Conservation (phyloP, 2,797 vertebrate species). For the Mareca strepera region DNA sequence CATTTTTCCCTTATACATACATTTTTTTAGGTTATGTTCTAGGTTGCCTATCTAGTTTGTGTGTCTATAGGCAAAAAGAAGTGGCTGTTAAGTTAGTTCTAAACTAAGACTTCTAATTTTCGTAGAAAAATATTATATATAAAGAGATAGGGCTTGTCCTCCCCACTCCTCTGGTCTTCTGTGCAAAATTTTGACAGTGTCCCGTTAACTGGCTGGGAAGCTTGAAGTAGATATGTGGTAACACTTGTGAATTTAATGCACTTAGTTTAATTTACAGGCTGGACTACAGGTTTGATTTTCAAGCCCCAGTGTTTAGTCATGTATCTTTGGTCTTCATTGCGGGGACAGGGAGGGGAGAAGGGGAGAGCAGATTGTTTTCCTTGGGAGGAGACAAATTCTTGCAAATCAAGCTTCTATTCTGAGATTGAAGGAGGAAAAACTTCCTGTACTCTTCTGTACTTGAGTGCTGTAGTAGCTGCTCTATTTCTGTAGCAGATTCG, state of each 20-base stretch:
- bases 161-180: not conserved
- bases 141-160: not conserved
- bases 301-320: not conserved
- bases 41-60: not conserved
- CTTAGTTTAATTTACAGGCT: not conserved
- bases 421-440: not conserved
- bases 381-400: not conserved
- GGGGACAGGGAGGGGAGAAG: no score
- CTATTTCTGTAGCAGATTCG: not conserved
- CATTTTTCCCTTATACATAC: fast-evolving
- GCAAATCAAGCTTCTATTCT: not conserved
- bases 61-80: not conserved
- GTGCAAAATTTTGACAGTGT: not conserved
- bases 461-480: not conserved
- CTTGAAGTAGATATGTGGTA: fast-evolving
- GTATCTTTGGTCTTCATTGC: not conserved
- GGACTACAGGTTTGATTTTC: not conserved
- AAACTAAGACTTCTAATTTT: not conserved
- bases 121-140: not conserved
- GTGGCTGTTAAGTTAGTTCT: not conserved
- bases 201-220: not conserved
- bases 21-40: not conserved
- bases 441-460: not conserved
- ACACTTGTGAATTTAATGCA: not conserved
- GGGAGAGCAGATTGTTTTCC: not conserved